Percentiles rank a stretch among this genome's conserved stretches.
Evolutionary conservation across 2,888 invertebrate species (phyloP).

Genomic region (Dryadula phaetusa): DNA sequence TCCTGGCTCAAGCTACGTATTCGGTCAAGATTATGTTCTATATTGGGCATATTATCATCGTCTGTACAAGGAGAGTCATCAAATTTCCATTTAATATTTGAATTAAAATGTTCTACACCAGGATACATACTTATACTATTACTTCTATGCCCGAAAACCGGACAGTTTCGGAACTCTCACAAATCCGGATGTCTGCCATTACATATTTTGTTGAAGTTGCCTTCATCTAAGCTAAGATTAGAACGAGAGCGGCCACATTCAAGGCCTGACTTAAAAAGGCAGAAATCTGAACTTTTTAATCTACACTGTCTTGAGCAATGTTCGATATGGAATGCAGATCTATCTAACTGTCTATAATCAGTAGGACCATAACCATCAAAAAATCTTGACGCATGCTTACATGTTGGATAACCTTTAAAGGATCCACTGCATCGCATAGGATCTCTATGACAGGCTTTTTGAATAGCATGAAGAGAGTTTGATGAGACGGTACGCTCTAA

Average conservation of each 20-base stretch:
- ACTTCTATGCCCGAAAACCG: constrained; percentile 82
- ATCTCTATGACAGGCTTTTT: constrained; percentile 80
- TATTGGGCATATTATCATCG: constrained; percentile 70
- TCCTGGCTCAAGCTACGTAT: constrained; percentile 79
- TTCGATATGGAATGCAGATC: constrained; percentile 79
- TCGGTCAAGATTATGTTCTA: constrained; percentile 80
- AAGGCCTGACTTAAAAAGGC: constrained; percentile 74
- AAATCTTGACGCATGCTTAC: constrained; percentile 76
- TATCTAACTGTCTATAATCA: constrained; percentile 75
- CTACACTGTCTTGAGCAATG: constrained; percentile 78
- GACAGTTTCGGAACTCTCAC: constrained; percentile 82
- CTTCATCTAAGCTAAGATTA: constrained; percentile 79
- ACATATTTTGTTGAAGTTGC: constrained; percentile 77
- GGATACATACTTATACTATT: constrained; percentile 80
- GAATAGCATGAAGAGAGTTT: constrained; percentile 88
- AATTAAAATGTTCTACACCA: constrained; percentile 79
- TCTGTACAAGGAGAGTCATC: constrained; percentile 70
- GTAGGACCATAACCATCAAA: constrained; percentile 74
- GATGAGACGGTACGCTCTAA: constrained; percentile 91
- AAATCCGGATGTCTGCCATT: constrained; percentile 80
- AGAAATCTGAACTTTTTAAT: constrained; percentile 77
- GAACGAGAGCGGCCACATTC: constrained; percentile 79
- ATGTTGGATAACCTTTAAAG: constrained; percentile 75
- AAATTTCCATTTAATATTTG: constrained; percentile 80
- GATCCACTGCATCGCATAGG: constrained; percentile 74